phyloP scores from a whole-genome alignment of 2,797 vertebrate genomes.

The Melanotaenia pygmaea region DNA sequence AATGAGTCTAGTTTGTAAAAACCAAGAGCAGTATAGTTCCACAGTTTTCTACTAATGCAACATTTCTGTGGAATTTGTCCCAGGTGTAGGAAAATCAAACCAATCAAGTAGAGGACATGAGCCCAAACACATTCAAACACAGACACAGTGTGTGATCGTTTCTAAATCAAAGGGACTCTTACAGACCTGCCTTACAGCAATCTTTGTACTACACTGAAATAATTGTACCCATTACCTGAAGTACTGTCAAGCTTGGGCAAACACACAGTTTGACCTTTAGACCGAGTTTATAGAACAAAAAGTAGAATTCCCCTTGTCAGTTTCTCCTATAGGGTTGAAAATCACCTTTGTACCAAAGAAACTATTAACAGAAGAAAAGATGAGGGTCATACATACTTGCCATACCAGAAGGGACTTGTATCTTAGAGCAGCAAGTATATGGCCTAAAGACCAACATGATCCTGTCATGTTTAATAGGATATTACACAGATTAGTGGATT shows the following conservation, averaged over 20 bases:
- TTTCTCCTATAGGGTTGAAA: conserved; percentile 4
- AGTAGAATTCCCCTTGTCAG: conserved; percentile 3
- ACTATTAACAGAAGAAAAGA: conserved; percentile 13
- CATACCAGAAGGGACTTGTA: neutral
- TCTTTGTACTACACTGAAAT: conserved; percentile 54
- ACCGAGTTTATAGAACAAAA: conserved; percentile 15
- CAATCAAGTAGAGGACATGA: neutral
- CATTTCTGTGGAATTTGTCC: neutral
- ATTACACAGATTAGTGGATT: neutral
- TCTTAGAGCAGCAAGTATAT: neutral
- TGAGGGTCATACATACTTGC: conserved; percentile 6
- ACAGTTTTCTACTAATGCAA: neutral
- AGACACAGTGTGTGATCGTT: conserved; percentile 12
- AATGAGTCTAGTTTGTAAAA: neutral
- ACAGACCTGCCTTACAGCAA: conserved; percentile 25
- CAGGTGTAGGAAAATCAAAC: neutral
- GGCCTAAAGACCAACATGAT: neutral
- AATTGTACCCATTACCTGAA: conserved; percentile 56
- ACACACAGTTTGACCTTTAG: conserved; percentile 69
- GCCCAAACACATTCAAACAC: neutral
- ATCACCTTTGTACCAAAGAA: neutral
- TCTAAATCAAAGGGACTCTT: conserved; percentile 20
- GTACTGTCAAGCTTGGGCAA: conserved; percentile 42
- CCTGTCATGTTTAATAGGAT: neutral
- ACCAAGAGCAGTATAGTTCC: neutral